Percentiles rank a stretch among this genome's conserved stretches.
Conservation (phyloP, 2,888 invertebrate genomes). For the Pecten maximus region DNA sequence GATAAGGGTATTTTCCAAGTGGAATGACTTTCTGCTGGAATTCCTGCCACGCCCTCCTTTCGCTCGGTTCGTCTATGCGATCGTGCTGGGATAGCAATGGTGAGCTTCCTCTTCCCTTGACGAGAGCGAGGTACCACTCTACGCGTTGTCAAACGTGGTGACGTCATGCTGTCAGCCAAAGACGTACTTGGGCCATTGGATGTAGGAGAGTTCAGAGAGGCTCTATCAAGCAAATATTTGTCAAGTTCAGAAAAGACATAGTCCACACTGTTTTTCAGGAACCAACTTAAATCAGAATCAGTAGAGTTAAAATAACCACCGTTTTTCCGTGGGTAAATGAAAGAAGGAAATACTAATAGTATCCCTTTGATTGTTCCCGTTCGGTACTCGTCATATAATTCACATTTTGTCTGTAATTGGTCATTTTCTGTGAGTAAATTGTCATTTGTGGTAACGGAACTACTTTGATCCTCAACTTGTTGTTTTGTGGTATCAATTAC, state of each 20-base stretch:
- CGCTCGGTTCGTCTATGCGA: conserved; percentile 44
- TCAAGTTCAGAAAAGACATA: conserved; percentile 70
- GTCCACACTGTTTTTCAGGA: conserved; percentile 66
- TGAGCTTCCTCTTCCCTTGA: conserved; percentile 62
- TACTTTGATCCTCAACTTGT: not conserved
- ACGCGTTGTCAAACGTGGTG: conserved; percentile 52
- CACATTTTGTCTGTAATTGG: not conserved
- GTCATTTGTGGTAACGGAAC: not conserved
- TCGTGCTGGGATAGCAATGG: conserved; percentile 52
- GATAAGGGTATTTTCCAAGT: not conserved
- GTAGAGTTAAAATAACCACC: not conserved
- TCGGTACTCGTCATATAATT: not conserved
- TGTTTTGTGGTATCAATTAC: not conserved
- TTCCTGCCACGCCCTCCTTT: conserved; percentile 53
- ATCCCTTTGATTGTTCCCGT: not conserved
- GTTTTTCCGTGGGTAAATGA: not conserved
- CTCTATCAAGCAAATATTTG: conserved; percentile 58
- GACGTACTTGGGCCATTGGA: conserved; percentile 42
- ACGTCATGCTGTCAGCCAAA: conserved; percentile 41
- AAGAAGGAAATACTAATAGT: not conserved
- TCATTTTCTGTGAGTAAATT: not conserved
- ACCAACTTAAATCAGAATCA: conserved; percentile 43
- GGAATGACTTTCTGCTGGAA: conserved; percentile 47
- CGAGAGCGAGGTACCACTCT: conserved; percentile 50
- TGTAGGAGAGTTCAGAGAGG: conserved; percentile 41